These are phyloP conservation scores for Alethe diademata DNA, from an alignment of 2,113 vertebrate genomes.

Conservation along the genomic window DNA sequence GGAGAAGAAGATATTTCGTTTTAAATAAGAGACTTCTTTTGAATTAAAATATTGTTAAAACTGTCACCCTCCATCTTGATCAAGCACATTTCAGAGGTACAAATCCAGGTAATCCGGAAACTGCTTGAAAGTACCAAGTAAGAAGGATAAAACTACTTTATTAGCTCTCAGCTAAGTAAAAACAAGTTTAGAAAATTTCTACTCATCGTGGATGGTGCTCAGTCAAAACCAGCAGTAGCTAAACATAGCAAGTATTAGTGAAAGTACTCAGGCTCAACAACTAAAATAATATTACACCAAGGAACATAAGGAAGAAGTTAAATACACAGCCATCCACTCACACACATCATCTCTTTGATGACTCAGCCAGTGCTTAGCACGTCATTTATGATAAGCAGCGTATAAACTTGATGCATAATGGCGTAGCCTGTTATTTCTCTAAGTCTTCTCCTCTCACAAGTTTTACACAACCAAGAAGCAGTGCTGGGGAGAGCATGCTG, in stretches of 20 bases:
- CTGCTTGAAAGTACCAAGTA: not conserved
- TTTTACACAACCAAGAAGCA: conserved; percentile 40
- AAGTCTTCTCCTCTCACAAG: conserved; percentile 34
- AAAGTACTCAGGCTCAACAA: not conserved
- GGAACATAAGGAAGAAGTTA: conserved; percentile 1
- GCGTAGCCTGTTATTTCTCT: not conserved
- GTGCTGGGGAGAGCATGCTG: conserved; percentile 37
- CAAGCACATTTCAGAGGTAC: not conserved
- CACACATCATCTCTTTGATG: not conserved
- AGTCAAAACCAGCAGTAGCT: not conserved
- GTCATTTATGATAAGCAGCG: not conserved
- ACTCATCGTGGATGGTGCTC: not conserved
- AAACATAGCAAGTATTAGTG: not conserved
- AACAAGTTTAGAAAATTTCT: conserved; percentile 1
- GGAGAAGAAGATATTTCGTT: not conserved
- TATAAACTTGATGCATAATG: conserved; percentile 21
- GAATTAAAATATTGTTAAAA: not conserved
- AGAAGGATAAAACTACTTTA: not conserved
- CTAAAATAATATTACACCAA: conserved; percentile 11
- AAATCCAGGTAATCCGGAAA: not conserved
- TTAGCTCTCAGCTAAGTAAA: not conserved
- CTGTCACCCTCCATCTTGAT: not conserved
- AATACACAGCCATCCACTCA: not conserved
- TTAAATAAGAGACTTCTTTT: not conserved
- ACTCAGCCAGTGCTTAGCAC: not conserved